phyloP scores from a whole-genome alignment of 2,888 invertebrate species.

The Hydrotaea diabolus region DNA sequence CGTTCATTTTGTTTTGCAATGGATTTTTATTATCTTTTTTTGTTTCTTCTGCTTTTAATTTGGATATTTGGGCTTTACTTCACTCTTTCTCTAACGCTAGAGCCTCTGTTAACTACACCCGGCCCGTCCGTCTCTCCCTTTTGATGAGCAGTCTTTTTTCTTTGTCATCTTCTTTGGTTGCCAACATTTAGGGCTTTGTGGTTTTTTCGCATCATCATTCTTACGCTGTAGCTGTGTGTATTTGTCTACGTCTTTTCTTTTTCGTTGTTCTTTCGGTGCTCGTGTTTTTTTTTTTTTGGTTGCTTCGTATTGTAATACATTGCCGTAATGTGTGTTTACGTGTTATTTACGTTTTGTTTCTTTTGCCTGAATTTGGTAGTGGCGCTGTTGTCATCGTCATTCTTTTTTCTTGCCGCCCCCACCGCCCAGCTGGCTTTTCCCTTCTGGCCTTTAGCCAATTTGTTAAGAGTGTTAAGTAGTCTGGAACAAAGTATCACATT shows the following conservation, averaged over 20 bases:
- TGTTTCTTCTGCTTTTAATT: constrained; percentile 6
- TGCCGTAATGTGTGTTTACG: constrained; percentile 28
- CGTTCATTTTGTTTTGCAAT: constrained; percentile 24
- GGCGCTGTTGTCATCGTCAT: neutral
- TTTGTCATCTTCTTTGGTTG: constrained; percentile 8
- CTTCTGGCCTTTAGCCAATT: constrained; percentile 58
- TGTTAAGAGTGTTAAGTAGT: constrained; percentile 45
- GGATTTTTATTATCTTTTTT: constrained; percentile 29
- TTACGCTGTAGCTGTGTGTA: neutral
- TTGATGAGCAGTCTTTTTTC: neutral
- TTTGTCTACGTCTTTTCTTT: neutral
- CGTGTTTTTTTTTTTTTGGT: neutral
- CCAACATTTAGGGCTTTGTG: constrained; percentile 33
- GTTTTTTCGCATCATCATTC: constrained; percentile 26
- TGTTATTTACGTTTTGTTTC: constrained; percentile 35
- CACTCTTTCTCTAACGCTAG: neutral
- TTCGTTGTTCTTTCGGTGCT: neutral
- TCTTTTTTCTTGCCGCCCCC: neutral
- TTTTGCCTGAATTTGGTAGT: neutral
- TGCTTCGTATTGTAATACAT: constrained; percentile 4
- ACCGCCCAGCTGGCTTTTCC: neutral
- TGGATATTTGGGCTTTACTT: constrained; percentile 17
- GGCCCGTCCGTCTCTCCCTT: neutral
- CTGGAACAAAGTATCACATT: constrained; percentile 37
- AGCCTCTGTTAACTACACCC: neutral